These are phyloP conservation scores for Cataglyphis rosenhaueri DNA, from an alignment of 2,888 invertebrate genomes.

Conservation along the genomic window DNA sequence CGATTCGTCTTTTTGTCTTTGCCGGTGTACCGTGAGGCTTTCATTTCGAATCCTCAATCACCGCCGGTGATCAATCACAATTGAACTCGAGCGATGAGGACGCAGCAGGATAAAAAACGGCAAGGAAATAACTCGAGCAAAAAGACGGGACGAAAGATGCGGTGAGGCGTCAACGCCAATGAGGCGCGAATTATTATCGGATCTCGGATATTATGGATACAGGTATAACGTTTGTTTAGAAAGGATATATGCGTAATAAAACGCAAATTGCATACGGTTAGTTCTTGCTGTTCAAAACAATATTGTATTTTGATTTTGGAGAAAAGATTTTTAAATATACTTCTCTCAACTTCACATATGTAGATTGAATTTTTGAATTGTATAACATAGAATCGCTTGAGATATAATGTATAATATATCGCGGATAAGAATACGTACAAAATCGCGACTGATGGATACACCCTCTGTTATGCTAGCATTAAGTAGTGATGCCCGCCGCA, in stretches of 20 bases:
- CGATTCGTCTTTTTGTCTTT: constrained; percentile 81
- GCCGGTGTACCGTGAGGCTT: constrained; percentile 77
- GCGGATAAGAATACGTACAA: constrained; percentile 28
- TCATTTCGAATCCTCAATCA: constrained; percentile 84
- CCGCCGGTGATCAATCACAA: constrained; percentile 84
- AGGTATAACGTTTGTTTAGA: not conserved
- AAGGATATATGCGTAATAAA: not conserved
- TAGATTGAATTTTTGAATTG: not conserved
- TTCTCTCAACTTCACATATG: not conserved
- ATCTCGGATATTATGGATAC: not conserved
- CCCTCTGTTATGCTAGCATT: constrained; percentile 74
- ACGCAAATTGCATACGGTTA: not conserved
- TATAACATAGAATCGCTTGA: not conserved
- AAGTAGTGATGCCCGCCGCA: constrained; percentile 81
- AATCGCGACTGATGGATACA: constrained; percentile 59
- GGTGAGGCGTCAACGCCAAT: constrained; percentile 44
- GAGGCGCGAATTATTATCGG: constrained; percentile 10
- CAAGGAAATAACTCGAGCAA: constrained; percentile 51
- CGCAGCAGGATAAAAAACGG: constrained; percentile 50
- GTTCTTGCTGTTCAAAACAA: not conserved
- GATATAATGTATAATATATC: not conserved
- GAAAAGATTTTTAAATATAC: not conserved
- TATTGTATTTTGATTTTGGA: not conserved
- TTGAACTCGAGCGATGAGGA: constrained; percentile 80
- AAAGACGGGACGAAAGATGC: constrained; percentile 59